Base-by-base conservation (phyloP, 2,888 invertebrate genomes). In the Nomada ferruginata region DNA sequence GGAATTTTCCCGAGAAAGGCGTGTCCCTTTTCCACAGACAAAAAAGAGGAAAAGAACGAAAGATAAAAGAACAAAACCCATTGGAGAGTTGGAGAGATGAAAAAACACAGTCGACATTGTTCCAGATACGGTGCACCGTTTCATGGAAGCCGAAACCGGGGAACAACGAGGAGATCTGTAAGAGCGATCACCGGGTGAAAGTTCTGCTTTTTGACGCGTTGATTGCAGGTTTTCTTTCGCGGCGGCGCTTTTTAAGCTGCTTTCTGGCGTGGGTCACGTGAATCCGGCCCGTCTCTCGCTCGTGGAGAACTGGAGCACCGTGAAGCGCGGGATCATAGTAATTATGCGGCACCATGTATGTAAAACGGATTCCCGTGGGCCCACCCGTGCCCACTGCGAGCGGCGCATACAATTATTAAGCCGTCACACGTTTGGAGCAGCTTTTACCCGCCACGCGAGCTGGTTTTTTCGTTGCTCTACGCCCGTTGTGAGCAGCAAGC, bases 261-360 rank as follows among this genome's bases (percentile, higher is more conserved):
- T 80, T 75, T 60, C 75, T 64, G 78, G 82, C 85, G 82, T 66
- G 76, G 86, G 86, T 88, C 90, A 88, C 89, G 82, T 57, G 82
- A 76, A 70, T 83, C 81, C 80, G 85, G 68, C 84, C 85, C 82
- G 83, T 83, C 86, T 85, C 82, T 78, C 75, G 78, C 75, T 77
- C 82, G 78, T 80, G 82, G 81, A 87, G 89, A 91, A 91, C 87
- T 91, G 91, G 91, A 91, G 91, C 91, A 91, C 87, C 87, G 87
- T 89, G 88, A 90, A 89, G 87, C 72, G 83, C 85, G 69, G 85
- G 89, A 91, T 91, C 89, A 91, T 90, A 91, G 91, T 91, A 91
- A 91, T 91, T 91, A 91, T 85, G 87, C 84, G 84, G 86, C 86
- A 36, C 36, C 36, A 36, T 85, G 81, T 89, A 88, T 87, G 88